phyloP scores from a whole-genome alignment of 1,140 invertebrate species.

The Globodera rostochiensis region DNA sequence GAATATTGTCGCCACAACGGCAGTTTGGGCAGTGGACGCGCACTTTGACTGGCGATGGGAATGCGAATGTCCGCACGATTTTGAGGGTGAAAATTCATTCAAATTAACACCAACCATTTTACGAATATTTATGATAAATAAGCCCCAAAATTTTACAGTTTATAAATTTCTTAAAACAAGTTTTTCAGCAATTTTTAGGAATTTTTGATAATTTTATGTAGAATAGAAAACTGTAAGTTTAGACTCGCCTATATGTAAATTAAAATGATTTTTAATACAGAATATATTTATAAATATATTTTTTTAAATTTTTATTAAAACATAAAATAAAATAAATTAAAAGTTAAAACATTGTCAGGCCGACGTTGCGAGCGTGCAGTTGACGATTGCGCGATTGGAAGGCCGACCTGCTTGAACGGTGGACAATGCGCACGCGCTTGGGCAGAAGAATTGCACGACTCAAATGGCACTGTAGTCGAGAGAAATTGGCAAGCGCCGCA shows the following conservation, averaged over 20 bases:
- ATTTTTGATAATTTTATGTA: too few relatives aligned
- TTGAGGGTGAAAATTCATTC: background rate
- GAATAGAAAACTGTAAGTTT: too few relatives aligned
- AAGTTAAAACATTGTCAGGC: constrained; percentile 15
- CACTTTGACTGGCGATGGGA: constrained; percentile 39
- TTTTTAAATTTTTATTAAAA: too few relatives aligned
- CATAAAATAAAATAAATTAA: background rate
- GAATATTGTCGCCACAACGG: constrained; percentile 12
- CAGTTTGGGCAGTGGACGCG: constrained; percentile 21
- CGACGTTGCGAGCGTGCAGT: constrained; percentile 24
- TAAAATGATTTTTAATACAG: too few relatives aligned
- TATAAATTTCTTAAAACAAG: too few relatives aligned
- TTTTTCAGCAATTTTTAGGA: too few relatives aligned
- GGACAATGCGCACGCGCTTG: constrained; percentile 83
- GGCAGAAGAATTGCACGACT: constrained; percentile 78
- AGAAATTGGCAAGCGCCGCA: constrained; percentile 56
- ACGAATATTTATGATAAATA: too few relatives aligned
- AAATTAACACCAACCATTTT: too few relatives aligned
- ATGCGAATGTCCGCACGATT: constrained; percentile 18
- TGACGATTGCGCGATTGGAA: constrained; percentile 29
- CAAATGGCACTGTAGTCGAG: constrained; percentile 19
- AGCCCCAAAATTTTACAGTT: too few relatives aligned
- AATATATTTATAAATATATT: too few relatives aligned
- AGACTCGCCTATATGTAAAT: too few relatives aligned
- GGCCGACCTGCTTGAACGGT: constrained; percentile 83